Evolutionary conservation across 2,888 invertebrate genomes (phyloP), one percentile per base, ranked within the genome.

Genomic region (Trachelus troglodyta): DNA sequence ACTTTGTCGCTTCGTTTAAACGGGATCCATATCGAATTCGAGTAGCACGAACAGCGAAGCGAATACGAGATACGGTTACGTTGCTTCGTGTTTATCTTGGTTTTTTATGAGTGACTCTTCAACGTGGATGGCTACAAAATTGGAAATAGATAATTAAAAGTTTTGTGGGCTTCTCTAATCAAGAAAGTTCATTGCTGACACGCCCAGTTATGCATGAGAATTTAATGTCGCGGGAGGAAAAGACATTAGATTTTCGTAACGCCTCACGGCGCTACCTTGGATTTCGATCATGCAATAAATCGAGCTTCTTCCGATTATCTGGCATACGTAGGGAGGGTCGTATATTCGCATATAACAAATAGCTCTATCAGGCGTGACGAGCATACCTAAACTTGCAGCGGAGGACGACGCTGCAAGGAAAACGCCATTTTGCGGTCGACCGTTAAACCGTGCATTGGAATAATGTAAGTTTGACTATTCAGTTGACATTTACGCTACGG

Each of bases 361-460:
- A 33, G 71, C 71, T 71, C 71, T 23, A 71, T 71, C 71, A 34
- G 12, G 34, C 71, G 34, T 71, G 71, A 71, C 71, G 71, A 71
- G 71, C 71, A 33, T 71, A 34, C 34, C 71, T 56, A 56, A 34
- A 71, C 71, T 71, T 34, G 23, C 30, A 31, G 15, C 11, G 1
- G 71, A 30, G 71, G 30, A 71, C 23, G 56, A 56, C 56, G 56
- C 56, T 56, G 56, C 56, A 23, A 23, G 56, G 56, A 56, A 56
- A 56, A 56, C 23, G 56, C 56, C 23, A 56, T 56, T 56, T 56
- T 56, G 56, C 56, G 56, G 56, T 56, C 56, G 9, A 56, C 56
- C 56, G 56, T 56, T 56, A 56, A 56, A 56, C 56, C 56, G 56
- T 56, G 56, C 56, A 9, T 9, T 56, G 23, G 56, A 56, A 56